These are phyloP conservation scores for Acanthosepion lycidas DNA, from an alignment of 2,888 invertebrate species.

Conservation along the genomic window DNA sequence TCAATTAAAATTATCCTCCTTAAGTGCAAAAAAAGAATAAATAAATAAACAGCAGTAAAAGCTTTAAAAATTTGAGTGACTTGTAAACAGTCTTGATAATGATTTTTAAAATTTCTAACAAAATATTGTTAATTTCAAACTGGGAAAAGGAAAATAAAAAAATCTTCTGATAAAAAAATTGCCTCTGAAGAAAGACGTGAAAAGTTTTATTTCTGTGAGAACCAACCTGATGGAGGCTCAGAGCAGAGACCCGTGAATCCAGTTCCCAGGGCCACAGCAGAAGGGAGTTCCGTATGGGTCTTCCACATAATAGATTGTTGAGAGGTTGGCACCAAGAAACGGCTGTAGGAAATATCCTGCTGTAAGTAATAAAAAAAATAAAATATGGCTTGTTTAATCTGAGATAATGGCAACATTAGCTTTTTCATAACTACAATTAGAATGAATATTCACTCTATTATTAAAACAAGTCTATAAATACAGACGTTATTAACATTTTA, in stretches of 20 bases:
- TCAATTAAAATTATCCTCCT: too few species aligned
- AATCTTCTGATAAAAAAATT: background rate
- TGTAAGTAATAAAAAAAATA: conserved; percentile 57
- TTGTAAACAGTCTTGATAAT: too few species aligned
- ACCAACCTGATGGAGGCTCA: conserved; percentile 50
- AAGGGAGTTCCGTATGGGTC: conserved; percentile 57
- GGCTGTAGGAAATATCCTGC: conserved; percentile 91
- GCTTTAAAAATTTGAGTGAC: too few species aligned
- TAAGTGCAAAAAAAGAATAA: too few species aligned
- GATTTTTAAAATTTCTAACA: too few species aligned
- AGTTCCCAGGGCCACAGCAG: background rate
- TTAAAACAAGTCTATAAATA: too few species aligned
- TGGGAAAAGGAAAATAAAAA: background rate
- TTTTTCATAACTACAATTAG: background rate
- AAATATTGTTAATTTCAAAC: too few species aligned
- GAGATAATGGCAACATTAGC: background rate
- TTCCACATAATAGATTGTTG: conserved; percentile 54
- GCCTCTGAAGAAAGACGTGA: background rate
- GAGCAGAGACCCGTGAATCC: conserved; percentile 46
- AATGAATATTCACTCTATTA: too few species aligned
- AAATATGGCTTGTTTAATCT: background rate
- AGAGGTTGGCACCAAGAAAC: conserved; percentile 84
- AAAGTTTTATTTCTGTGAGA: background rate
- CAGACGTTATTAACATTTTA: too few species aligned
- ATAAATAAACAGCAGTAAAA: too few species aligned